Evolutionary conservation across 2,797 vertebrate genomes (phyloP).

Genomic region (Alca torda): DNA sequence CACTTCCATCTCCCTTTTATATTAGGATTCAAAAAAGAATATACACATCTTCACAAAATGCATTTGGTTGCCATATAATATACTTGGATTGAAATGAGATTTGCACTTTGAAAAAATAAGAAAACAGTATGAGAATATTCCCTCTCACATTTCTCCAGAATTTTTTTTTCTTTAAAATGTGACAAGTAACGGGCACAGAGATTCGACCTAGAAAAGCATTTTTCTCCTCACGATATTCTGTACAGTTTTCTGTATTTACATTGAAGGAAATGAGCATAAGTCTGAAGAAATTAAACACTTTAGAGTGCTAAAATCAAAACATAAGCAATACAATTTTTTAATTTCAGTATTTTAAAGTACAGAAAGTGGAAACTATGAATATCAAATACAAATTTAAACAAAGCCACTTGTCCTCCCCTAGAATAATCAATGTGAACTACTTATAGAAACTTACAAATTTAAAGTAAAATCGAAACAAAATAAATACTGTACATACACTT

Average conservation of each 20-base stretch:
- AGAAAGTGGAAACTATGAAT: constrained; percentile 80
- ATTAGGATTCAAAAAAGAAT: constrained; percentile 6
- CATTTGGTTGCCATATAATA: not conserved
- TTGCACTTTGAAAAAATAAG: not conserved
- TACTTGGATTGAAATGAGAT: not conserved
- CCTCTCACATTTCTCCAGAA: not conserved
- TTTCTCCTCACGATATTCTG: not conserved
- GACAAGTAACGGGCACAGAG: not conserved
- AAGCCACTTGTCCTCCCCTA: constrained; percentile 77
- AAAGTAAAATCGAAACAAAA: constrained; percentile 79
- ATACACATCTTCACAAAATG: constrained; percentile 9
- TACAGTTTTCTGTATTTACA: constrained; percentile 52
- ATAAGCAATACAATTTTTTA: constrained; percentile 81
- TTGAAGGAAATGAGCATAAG: constrained; percentile 42
- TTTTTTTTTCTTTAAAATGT: not conserved
- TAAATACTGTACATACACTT: constrained; percentile 88
- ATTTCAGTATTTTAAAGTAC: constrained; percentile 82
- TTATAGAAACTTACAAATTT: constrained; percentile 82
- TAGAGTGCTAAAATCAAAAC: constrained; percentile 78
- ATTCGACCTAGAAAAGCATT: not conserved
- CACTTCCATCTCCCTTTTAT: not conserved
- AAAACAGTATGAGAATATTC: not conserved
- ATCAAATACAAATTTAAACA: constrained; percentile 83
- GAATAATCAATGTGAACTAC: constrained; percentile 79
- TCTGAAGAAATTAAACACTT: constrained; percentile 73